Base-by-base conservation (phyloP, 2,113 vertebrate genomes). In the Cyanistes caeruleus region DNA sequence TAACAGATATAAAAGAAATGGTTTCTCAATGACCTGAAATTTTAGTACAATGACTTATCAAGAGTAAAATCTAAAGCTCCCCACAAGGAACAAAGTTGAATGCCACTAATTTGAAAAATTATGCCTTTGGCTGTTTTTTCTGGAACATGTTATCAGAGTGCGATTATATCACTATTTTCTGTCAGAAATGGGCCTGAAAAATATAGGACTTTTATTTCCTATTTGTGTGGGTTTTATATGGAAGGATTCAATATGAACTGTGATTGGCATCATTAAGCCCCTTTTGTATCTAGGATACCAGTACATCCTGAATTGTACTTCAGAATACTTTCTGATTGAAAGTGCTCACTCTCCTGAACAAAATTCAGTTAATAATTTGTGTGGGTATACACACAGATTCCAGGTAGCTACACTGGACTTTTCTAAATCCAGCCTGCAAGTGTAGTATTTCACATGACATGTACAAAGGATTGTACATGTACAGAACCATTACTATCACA, bases 91-190 rank as follows among this genome's bases (percentile, higher is more conserved):
- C 49, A 59, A 85, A 59, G 55, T 65, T 69, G 63, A 95, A 93
- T 89, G 60, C 44, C 51, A 64, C 84, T 94, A 89, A 95, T 96
- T 96, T 91, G 30, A 95, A 74, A 94, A 96, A 97, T 96, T 90
- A 94, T 80, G 78, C 70, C 82, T 91, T 83, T 83, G 68, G 33
- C 67, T 76, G 55, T 51, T 90, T 90, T 91, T 83, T 90, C 75
- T 91, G 65, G 58, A 94, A 91, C 8, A 0, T 49, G 74, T 80
- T 83, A 58, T 83, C 84, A 70, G 49, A 89, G n/a, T 80, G 43
- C 12, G 5, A 87, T 94, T 95, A 85, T 91, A 91, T 91, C 55
- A 87, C 55, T 91, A 53, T 87, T 95, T 95, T 90, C 70, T 86
- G 89, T 86, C 67, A 85, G 46, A 93, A 96, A 85, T 35, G 35